Evolutionary conservation across 2,113 vertebrate genomes (phyloP), one percentile per base, ranked within the genome.

Genomic region (Ancistrus triradiatus): DNA sequence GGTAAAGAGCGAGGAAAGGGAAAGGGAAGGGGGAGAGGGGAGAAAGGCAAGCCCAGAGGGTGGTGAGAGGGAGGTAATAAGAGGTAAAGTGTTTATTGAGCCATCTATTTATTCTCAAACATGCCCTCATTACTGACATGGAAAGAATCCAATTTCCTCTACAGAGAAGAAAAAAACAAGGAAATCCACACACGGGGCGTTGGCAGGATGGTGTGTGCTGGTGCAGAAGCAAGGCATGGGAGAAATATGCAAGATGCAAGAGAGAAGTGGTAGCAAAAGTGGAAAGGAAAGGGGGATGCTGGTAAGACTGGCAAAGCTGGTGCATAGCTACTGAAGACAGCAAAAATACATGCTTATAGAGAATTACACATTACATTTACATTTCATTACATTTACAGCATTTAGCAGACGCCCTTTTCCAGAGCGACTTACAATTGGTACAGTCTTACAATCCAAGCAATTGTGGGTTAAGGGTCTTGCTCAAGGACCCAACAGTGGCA

Each of bases 71-170:
- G 77, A 82, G 82, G 85, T 82, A 85, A 86, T 86, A 85, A 84
- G 82, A 85, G 69, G 80, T 81, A 84, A 86, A 86, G 83, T 84
- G 84, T 87, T 89, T 89, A 87, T 87, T 88, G 84, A 88, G 85
- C 81, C 81, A 84, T 86, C 84, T 84, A 86, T 89, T 89, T 86
- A 86, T 86, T 88, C 83, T 82, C 81, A 85, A 81, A 81, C 82
- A 86, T 83, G 81, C 83, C 80, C 84, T 86, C 82, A 87, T 88
- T 88, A 86, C 81, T 76, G 77, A 86, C 80, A 84, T 86, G 83
- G 84, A 86, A 83, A 84, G 80, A 86, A 86, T 85, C 84, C 84
- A 86, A 84, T 87, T 87, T 84, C 70, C 77, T 74, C 76, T 77
- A 79, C 59, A 68, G 79, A 74, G 74, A 77, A 75, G 67, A 72